Conservation (phyloP, 1,140 invertebrate genomes). For the Cydia amplana region DNA sequence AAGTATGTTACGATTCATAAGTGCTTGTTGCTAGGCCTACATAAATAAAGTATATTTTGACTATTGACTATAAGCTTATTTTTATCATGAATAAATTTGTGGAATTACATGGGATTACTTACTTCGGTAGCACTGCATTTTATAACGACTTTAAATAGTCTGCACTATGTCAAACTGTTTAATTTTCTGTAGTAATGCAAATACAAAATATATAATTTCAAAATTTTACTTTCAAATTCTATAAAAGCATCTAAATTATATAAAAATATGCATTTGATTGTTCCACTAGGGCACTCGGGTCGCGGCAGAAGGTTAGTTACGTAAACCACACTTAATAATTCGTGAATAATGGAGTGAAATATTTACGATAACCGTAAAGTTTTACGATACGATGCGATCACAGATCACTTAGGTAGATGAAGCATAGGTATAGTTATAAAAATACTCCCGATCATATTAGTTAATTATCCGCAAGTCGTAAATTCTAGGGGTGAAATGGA, state of each 20-base stretch:
- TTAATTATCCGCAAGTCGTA: no score
- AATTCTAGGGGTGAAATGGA: no score
- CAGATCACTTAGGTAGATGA: not conserved
- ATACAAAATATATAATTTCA: not conserved
- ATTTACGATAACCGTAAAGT: constrained; percentile 32
- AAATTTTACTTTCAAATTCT: not conserved
- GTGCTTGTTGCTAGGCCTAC: no score
- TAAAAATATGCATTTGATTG: constrained; percentile 19
- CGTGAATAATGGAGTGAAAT: constrained; percentile 14
- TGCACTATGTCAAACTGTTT: not conserved
- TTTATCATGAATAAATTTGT: not conserved
- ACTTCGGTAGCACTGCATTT: not conserved
- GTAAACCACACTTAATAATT: constrained; percentile 10
- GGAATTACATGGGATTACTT: not conserved
- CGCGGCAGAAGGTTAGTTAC: constrained; percentile 24
- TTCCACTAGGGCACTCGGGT: not conserved
- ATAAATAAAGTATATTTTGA: no score
- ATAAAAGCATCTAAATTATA: not conserved
- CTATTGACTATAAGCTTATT: no score
- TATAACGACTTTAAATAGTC: no score
- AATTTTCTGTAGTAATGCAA: not conserved
- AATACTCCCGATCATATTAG: not conserved
- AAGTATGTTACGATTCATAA: no score
- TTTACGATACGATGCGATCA: constrained; percentile 19
- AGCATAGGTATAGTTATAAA: not conserved